Conservation (phyloP, 2,888 invertebrate genomes). For the Mayetiola destructor region DNA sequence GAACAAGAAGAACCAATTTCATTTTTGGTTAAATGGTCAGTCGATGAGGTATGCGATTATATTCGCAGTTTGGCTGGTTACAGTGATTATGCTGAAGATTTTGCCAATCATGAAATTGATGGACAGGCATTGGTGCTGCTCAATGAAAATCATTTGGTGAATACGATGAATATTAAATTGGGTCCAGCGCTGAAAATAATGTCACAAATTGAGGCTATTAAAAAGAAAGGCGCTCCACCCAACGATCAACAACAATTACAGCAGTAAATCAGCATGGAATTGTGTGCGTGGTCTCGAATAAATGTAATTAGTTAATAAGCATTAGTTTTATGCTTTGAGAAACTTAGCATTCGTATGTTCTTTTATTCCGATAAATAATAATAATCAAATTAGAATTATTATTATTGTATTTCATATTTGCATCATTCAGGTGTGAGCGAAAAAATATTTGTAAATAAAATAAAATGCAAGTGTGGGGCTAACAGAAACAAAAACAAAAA, state of each 20-base stretch:
- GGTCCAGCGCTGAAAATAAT: conserved; percentile 93
- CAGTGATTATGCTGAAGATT: conserved; percentile 85
- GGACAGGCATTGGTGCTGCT: conserved; percentile 85
- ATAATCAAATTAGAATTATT: no score
- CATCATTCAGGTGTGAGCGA: no score
- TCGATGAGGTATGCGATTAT: conserved; percentile 77
- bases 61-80: conserved; percentile 82
- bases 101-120: conserved; percentile 88
- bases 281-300: no score
- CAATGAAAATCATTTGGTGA: conserved; percentile 86
- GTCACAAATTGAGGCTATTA: conserved; percentile 72
- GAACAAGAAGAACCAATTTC: conserved; percentile 23
- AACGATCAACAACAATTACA: background rate
- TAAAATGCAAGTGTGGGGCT: no score
- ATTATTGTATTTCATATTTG: no score
- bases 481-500: no score
- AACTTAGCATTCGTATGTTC: no score
- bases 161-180: conserved; percentile 87
- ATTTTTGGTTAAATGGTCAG: conserved; percentile 41
- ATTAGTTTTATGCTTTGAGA: no score
- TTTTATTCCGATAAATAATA: no score
- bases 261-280: background rate
- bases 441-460: no score
- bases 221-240: conserved; percentile 4
- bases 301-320: no score